Conservation (phyloP, 2,797 vertebrate genomes). For the Sebastes alutus region DNA sequence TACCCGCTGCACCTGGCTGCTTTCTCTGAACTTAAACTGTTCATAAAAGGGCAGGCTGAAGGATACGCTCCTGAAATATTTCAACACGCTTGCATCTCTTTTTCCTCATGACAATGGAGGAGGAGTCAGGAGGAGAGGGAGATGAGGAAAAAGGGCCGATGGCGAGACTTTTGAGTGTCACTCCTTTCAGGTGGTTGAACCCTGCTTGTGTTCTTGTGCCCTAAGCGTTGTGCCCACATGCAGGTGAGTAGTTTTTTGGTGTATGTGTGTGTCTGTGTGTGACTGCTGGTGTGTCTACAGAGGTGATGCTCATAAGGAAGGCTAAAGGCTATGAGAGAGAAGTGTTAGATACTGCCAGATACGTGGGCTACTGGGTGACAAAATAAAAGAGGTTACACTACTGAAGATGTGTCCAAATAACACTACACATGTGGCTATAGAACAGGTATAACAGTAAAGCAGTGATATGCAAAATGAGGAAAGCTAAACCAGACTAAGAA, state of each 20-base stretch:
- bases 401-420: slow-evolving; percentile 76
- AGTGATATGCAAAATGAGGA: slow-evolving; percentile 80
- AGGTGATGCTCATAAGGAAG: slow-evolving; percentile 76
- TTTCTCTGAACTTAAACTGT: background rate
- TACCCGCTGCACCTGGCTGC: background rate
- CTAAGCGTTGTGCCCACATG: slow-evolving; percentile 82
- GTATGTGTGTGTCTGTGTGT: slow-evolving; percentile 64
- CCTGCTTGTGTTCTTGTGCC: slow-evolving; percentile 79
- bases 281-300: slow-evolving; percentile 73
- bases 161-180: slow-evolving; percentile 40
- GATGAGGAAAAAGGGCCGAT: slow-evolving; percentile 66
- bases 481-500: slow-evolving; percentile 77
- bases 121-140: slow-evolving; percentile 58
- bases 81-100: slow-evolving; percentile 60
- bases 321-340: slow-evolving; percentile 74
- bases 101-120: slow-evolving; percentile 44
- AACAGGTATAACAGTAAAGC: slow-evolving; percentile 75
- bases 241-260: slow-evolving; percentile 78
- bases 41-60: slow-evolving; percentile 26
- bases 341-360: slow-evolving; percentile 80
- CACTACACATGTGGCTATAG: slow-evolving; percentile 78
- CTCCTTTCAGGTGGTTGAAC: slow-evolving; percentile 67
- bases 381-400: slow-evolving; percentile 77
- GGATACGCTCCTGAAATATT: slow-evolving; percentile 60
- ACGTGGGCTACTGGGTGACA: slow-evolving; percentile 80